Evolutionary conservation across 2,113 vertebrate species (phyloP).

Genomic region (Herpetotheres cachinnans): DNA sequence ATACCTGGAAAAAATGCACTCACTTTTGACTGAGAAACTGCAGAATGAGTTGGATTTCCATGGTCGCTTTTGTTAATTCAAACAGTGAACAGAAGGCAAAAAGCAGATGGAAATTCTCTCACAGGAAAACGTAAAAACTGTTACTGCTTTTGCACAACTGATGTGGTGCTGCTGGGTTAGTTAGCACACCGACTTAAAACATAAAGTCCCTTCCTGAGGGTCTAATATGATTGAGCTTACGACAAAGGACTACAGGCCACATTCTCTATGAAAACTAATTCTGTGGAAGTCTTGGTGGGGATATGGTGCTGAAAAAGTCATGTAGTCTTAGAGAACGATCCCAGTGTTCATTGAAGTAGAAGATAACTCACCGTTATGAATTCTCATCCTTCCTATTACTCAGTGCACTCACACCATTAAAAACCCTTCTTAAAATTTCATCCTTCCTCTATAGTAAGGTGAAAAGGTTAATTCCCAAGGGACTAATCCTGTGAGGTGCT

Average conservation of each 20-base stretch:
- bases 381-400: not conserved
- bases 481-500: slow-evolving; percentile 57
- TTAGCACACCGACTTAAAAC: not conserved
- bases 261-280: not conserved
- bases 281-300: not conserved
- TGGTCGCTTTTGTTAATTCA: not conserved
- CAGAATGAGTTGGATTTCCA: not conserved
- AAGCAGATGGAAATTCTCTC: not conserved
- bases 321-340: not conserved
- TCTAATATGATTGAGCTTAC: not conserved
- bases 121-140: not conserved
- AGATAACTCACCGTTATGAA: not conserved
- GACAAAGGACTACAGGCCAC: not conserved
- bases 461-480: slow-evolving; percentile 67
- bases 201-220: not conserved
- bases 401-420: not conserved
- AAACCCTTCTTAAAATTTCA: slow-evolving; percentile 36
- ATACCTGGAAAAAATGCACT: not conserved
- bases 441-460: slow-evolving; percentile 44
- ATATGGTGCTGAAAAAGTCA: not conserved
- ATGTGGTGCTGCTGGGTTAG: not conserved
- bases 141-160: not conserved
- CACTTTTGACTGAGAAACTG: not conserved
- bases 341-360: not conserved
- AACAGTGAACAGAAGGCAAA: not conserved